Conservation (phyloP, 2,888 invertebrate genomes). For the Piscicola geometra region DNA sequence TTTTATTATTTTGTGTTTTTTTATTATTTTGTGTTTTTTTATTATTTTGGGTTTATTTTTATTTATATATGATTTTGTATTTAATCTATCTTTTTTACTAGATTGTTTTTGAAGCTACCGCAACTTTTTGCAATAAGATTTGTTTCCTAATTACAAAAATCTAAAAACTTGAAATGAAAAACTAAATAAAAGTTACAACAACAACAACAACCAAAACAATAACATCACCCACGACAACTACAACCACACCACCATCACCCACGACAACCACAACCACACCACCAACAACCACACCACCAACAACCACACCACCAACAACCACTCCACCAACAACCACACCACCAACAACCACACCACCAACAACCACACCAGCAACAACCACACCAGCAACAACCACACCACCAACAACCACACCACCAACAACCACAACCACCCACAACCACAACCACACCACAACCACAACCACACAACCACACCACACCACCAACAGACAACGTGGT, state of each 20-base stretch:
- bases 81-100: background rate
- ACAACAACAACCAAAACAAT: too few relatives aligned
- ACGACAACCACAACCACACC: conserved; percentile 2
- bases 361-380: background rate
- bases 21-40: conserved; percentile 3
- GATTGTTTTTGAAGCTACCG: too few relatives aligned
- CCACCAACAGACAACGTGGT: background rate
- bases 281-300: conserved; percentile 16
- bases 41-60: background rate
- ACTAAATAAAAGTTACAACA: too few relatives aligned
- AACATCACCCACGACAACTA: background rate
- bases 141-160: too few relatives aligned
- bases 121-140: too few relatives aligned
- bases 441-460: background rate
- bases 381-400: background rate
- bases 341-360: background rate
- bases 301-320: background rate
- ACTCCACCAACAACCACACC: background rate
- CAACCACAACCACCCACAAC: background rate
- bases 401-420: background rate
- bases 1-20: background rate
- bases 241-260: conserved; percentile 14
- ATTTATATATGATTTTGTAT: background rate
- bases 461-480: background rate
- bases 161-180: too few relatives aligned